phyloP scores from a whole-genome alignment of 2,113 vertebrate genomes.

The Prunella fulvescens region DNA sequence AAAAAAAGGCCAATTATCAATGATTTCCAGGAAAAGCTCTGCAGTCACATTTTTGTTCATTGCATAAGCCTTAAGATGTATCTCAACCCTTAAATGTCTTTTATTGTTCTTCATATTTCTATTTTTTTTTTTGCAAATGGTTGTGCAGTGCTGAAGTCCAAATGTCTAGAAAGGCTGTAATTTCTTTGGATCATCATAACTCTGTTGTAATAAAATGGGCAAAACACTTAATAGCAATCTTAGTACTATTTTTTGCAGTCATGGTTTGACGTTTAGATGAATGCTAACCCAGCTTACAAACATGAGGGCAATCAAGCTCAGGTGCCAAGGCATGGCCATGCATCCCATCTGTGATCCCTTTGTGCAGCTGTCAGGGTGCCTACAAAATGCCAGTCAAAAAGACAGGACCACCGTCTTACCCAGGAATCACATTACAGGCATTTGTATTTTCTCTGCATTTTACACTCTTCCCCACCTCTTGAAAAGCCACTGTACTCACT shows the following conservation, averaged over 20 bases:
- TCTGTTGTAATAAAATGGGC: not conserved
- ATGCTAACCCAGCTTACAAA: not conserved
- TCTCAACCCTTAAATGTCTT: not conserved
- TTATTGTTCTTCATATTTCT: not conserved
- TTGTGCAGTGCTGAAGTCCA: not conserved
- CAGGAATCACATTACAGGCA: not conserved
- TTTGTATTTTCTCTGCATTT: not conserved
- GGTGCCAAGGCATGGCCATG: not conserved
- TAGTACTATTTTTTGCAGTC: not conserved
- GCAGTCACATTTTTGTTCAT: not conserved
- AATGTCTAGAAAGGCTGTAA: not conserved
- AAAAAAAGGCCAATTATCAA: not conserved
- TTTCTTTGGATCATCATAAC: not conserved
- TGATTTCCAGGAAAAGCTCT: not conserved
- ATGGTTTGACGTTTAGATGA: not conserved
- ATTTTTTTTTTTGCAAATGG: not conserved
- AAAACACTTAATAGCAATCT: not conserved
- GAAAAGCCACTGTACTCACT: constrained; percentile 41
- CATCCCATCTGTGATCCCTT: not conserved
- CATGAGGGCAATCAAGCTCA: not conserved
- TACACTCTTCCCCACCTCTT: not conserved
- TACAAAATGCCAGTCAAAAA: not conserved
- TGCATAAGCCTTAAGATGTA: not conserved
- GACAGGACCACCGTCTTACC: not conserved
- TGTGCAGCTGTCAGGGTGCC: not conserved